Base-by-base conservation (phyloP, 2,113 vertebrate species). In the Gavialis gangeticus region DNA sequence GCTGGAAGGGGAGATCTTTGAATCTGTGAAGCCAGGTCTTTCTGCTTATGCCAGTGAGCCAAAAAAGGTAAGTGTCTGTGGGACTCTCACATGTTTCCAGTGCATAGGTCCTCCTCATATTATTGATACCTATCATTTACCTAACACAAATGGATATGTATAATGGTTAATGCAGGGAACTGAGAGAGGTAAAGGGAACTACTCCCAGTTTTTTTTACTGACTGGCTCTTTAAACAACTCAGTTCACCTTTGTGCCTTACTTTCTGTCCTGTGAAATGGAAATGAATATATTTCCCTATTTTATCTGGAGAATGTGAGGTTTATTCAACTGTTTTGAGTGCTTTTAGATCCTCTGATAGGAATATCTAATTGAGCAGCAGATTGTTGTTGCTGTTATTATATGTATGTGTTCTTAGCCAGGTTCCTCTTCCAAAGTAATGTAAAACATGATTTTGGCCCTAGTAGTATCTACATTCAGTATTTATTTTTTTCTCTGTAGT, bases 1-100 rank as follows among this genome's bases (percentile, higher is more conserved):
- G 91, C 88, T 99, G 96, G 99, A 99, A 97, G 98, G 98, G 94
- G 99, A 99, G 97, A 98, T 99, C 94, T 99, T 99, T 98, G 99
- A 99, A 10, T 99, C 99, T 83, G 98, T 99, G 96, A 99, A 99
- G 93, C 99, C 99, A 56, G 99, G 99, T 92, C 98, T 99, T 88
- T 99, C 99, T 95, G 98, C 99, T 13, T 99, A 99, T 90, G 99
- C 98, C 95, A 98, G 99, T 97, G 98, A 98, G 75, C 99, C 99
- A 75, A 98, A 99, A 88, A 98, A 98, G 98, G 99, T 99, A 97
- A 97, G 98, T 88, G 37, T 82, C 54, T 88, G 84, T 46, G 18
- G 46, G 64, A 19, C 21, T 73, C 1, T 67, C 56, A 58, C 82
- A 75, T 54, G 4, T 82, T 79, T 55, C 12, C 14, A 30, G 2